Base-by-base conservation (phyloP, 2,888 invertebrate species). In the Drosophila subsilvestris region DNA sequence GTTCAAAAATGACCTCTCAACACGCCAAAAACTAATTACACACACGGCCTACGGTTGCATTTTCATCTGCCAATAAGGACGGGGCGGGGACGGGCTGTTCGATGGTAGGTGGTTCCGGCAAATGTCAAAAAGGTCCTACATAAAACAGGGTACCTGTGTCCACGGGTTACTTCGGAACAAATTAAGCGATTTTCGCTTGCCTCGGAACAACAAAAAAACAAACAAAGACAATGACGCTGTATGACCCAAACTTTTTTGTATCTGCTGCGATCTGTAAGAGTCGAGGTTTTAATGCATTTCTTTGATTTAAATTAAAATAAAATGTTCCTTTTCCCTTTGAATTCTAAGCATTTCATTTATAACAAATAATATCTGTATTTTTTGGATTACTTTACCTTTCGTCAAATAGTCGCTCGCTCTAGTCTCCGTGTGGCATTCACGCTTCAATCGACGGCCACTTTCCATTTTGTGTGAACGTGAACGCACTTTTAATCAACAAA, bases 401-500 rank as follows among this genome's bases (percentile, higher is more conserved):
- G n/a, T n/a, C n/a, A n/a, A n/a, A n/a, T n/a, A n/a, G n/a, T n/a
- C n/a, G n/a, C n/a, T n/a, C n/a, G n/a, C n/a, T n/a, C n/a, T n/a
- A n/a, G n/a, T n/a, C n/a, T n/a, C n/a, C n/a, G n/a, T 69, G 69
- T 68, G 74, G 75, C 65, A 68, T 78, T 77, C 48, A 66, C 73
- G 76, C 66, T 69, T 75, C 57, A 75, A 68, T 69, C 68, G 70
- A 63, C 62, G 43, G 73, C 27, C 61, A 60, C 66, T 72, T 76
- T 72, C 58, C 66, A 84, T 74, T 80, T 84, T 78, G 72, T 80
- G 76, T 76, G 82, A 22, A 74, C 80, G n/a, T 20, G 20, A 78
- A 74, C 80, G 80, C 74, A 58, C 80, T 87, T 87, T 85, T 85
- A 85, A 85, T 85, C 87, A 87, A 77, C 87, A 85, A 83, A 76